A percentile compares a stretch with the other conserved stretches of the same genome.
Evolutionary conservation across 2,888 invertebrate genomes (phyloP).

Genomic region (Pelosia muscerda): DNA sequence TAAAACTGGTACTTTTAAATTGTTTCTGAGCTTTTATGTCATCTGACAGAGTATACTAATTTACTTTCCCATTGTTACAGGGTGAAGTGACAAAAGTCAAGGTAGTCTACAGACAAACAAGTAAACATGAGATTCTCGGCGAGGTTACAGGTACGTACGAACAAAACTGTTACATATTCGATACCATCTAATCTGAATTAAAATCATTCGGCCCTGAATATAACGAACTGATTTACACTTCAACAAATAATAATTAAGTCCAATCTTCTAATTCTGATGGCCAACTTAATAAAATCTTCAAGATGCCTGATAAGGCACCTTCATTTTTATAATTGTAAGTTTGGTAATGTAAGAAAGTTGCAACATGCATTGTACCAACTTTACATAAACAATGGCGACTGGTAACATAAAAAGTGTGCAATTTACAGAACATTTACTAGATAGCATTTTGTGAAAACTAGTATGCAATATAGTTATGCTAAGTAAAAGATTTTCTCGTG

Average conservation of each 20-base stretch:
- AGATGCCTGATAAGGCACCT: conserved; percentile 68
- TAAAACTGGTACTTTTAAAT: conserved; percentile 2
- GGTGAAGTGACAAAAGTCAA: conserved; percentile 58
- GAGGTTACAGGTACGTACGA: conserved; percentile 72
- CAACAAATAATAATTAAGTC: conserved; percentile 57
- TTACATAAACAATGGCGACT: conserved; percentile 74
- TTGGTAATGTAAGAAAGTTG: conserved; percentile 68
- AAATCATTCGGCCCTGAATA: conserved; percentile 46
- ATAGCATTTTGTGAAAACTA: conserved; percentile 58
- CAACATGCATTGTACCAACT: conserved; percentile 71
- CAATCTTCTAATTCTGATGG: conserved; percentile 56
- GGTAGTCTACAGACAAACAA: conserved; percentile 58
- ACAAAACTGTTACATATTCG: conserved; percentile 33
- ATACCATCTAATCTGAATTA: conserved; percentile 44
- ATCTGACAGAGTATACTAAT: conserved; percentile 44
- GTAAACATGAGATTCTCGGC: conserved; percentile 69
- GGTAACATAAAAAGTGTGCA: conserved; percentile 59
- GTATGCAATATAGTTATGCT: conserved; percentile 49
- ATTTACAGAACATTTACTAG: conserved; percentile 62
- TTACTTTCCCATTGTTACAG: conserved; percentile 69
- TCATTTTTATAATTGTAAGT: conserved; percentile 44
- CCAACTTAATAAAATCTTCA: conserved; percentile 70
- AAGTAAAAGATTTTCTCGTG: conserved; percentile 65
- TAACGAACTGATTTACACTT: conserved; percentile 45
- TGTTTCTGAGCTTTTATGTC: conserved; percentile 24